Percentiles rank a stretch among this genome's conserved stretches.
phyloP scores from a whole-genome alignment of 1,140 invertebrate genomes.

The Drosophila auraria region DNA sequence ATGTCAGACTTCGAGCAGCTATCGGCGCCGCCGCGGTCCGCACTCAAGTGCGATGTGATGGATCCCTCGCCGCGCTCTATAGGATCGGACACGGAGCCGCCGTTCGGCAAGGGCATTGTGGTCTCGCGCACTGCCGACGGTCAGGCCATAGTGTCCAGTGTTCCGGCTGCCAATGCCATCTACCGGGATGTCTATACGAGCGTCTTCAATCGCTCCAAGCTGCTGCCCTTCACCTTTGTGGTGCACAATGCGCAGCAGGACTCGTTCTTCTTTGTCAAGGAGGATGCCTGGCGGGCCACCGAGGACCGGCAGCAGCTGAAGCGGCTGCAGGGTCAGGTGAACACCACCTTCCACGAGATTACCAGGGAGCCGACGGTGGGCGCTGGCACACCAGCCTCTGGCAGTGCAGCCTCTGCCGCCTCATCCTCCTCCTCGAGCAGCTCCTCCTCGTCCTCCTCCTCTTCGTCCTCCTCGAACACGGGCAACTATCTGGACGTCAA shows the following conservation, averaged over 20 bases:
- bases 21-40: constrained; percentile 90
- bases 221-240: constrained; percentile 95
- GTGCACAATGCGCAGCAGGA: constrained; percentile 95
- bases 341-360: constrained; percentile 96
- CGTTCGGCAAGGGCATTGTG: constrained; percentile 96
- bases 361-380: constrained; percentile 87
- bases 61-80: constrained; percentile 90
- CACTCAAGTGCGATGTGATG: constrained; percentile 90
- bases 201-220: constrained; percentile 95
- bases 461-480: constrained; percentile 8
- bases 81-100: constrained; percentile 92
- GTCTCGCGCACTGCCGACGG: constrained; percentile 92
- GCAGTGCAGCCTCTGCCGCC: not conserved
- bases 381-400: constrained; percentile 1
- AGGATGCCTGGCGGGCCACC: constrained; percentile 93
- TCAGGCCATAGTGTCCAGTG: constrained; percentile 93
- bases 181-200: constrained; percentile 96
- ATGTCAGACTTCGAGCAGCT: constrained; percentile 90
- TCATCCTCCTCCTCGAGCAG: constrained; percentile 23
- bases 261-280: constrained; percentile 97
- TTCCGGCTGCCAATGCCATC: constrained; percentile 94
- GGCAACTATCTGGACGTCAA: constrained; percentile 92
- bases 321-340: constrained; percentile 94
- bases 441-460: constrained; percentile 8
- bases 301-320: constrained; percentile 95